These are phyloP conservation scores for Sussaba pulchella DNA, from an alignment of 2,888 invertebrate genomes.

Conservation along the genomic window DNA sequence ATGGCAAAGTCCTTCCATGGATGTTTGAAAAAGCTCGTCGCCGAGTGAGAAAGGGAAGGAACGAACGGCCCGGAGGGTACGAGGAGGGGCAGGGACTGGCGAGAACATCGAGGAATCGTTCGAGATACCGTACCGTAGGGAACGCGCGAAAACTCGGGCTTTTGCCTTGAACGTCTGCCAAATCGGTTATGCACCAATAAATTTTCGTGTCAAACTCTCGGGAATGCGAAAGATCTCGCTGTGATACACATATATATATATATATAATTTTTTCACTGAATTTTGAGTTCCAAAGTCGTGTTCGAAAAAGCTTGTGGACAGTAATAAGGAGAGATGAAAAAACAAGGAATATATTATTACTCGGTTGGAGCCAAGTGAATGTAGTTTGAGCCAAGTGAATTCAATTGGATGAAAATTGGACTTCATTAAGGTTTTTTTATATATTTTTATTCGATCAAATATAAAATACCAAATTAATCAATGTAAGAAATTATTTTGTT, in stretches of 20 bases:
- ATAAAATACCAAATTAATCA: too few relatives aligned
- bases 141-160: slow-evolving; percentile 68
- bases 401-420: neutral
- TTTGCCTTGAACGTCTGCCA: slow-evolving; percentile 82
- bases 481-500: too few relatives aligned
- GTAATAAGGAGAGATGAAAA: too few relatives aligned
- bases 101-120: slow-evolving; percentile 60
- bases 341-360: too few relatives aligned
- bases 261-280: slow-evolving; percentile 13
- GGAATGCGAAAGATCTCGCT: slow-evolving; percentile 61
- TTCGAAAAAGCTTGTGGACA: too few relatives aligned
- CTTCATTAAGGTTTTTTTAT: too few relatives aligned
- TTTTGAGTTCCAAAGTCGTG: too few relatives aligned
- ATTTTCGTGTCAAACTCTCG: slow-evolving; percentile 81
- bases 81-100: slow-evolving; percentile 68
- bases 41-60: slow-evolving; percentile 57
- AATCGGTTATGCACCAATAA: slow-evolving; percentile 83
- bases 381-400: too few relatives aligned
- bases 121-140: slow-evolving; percentile 26
- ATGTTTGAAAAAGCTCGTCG: slow-evolving; percentile 52
- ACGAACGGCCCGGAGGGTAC: slow-evolving; percentile 59
- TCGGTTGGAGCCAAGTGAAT: too few relatives aligned
- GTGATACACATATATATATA: neutral
- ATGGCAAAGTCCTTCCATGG: slow-evolving; percentile 34
- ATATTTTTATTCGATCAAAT: too few relatives aligned